Base-by-base conservation (phyloP, 1,140 invertebrate species). In the Physella acuta region DNA sequence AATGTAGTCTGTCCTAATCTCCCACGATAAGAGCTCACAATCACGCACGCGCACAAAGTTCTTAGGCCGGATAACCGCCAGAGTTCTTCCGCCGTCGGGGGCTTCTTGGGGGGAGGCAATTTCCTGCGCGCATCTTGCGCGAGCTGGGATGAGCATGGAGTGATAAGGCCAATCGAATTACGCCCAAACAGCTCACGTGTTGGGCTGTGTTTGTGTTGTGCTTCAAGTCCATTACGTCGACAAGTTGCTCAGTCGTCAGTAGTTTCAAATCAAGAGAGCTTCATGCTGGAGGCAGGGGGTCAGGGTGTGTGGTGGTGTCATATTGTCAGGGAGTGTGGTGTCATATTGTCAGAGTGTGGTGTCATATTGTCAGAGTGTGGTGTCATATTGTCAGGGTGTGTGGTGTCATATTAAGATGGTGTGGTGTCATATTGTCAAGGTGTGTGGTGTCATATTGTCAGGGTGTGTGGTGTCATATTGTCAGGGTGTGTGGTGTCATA, bases 141-240 rank as follows among this genome's bases (percentile, higher is more conserved):
- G 30, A 24, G 14, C 16, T 14, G 49, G 37, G 26, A 1, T 3
- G 11, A 31, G 16, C 26, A 52, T 39, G 51, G 33, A 1, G 26
- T 36, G 62, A 64, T 64, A 64, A 64, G 49, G 44, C 39, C 62
- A 64, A 64, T 64, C 62, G 62, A 64, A 64, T 64, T 64, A 64
- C 44, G 36, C 44, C 26, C 34, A 64, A 64, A 64, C 62, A 64
- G 62, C 49, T 64, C 44, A 39, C 28, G 28, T 51, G 49, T 53
- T 30, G 33, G 62, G 1, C 44, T 14, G 16, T 52, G 62, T 64
- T 64, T 64, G 62, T 64, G 62, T 64, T 64, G 44, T 64, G 49
- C 62, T 64, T 64, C 49, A 64, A 64, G 52, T 64, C 62, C 62
- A 64, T 64, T 64, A 52, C 1, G 28, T 20, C 2, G 26, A 62